A percentile compares a stretch with the other conserved stretches of the same genome.
phyloP scores from a whole-genome alignment of 1,140 invertebrate genomes.

The Pollicipes pollicipes region DNA sequence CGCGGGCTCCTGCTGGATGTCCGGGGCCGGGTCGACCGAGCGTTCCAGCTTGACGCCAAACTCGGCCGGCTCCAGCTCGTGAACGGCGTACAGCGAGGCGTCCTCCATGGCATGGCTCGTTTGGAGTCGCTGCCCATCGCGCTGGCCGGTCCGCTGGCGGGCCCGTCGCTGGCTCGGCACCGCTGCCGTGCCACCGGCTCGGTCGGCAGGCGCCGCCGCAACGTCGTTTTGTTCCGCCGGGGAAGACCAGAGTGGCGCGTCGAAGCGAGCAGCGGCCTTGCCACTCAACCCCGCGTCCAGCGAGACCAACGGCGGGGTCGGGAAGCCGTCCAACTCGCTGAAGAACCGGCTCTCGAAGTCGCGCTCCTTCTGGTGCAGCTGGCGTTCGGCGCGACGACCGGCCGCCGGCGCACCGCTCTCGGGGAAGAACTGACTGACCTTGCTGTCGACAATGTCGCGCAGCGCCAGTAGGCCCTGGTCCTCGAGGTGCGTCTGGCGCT shows the following conservation, averaged over 20 bases:
- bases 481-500: not conserved
- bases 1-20: too few relatives aligned
- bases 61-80: not conserved
- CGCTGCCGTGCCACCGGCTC: too few relatives aligned
- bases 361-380: not conserved
- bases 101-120: too few relatives aligned
- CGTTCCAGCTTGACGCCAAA: not conserved
- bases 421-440: not conserved
- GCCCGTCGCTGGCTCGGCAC: too few relatives aligned
- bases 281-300: too few relatives aligned
- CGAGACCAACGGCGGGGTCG: too few relatives aligned
- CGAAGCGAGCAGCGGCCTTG: too few relatives aligned
- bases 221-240: not conserved
- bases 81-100: too few relatives aligned
- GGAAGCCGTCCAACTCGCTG: not conserved
- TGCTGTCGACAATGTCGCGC: not conserved
- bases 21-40: not conserved
- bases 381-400: not conserved
- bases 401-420: not conserved
- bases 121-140: too few relatives aligned
- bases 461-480: not conserved
- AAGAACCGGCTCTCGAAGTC: not conserved
- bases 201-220: too few relatives aligned
- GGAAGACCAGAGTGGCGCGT: not conserved
- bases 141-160: too few relatives aligned